These are phyloP conservation scores for Aquatica leii DNA, from an alignment of 2,888 invertebrate species.

Conservation along the genomic window DNA sequence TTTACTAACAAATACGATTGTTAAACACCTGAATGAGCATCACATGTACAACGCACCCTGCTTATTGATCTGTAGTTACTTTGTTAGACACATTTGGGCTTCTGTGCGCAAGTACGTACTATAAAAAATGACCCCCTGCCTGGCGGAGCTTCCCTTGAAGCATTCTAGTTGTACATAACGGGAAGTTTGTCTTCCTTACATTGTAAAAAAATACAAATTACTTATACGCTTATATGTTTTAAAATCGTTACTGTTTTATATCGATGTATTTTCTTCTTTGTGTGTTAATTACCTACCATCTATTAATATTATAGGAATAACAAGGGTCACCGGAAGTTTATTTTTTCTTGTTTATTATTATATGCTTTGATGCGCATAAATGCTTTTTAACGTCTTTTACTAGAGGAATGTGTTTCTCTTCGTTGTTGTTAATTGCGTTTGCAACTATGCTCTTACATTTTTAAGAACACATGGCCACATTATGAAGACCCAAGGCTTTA, in stretches of 20 bases:
- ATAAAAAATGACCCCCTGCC: constrained; percentile 28
- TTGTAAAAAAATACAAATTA: neutral
- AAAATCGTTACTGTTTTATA: too few species aligned
- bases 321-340: constrained; percentile 7
- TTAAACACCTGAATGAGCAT: constrained; percentile 5
- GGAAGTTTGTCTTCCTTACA: neutral
- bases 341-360: neutral
- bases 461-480: too few species aligned
- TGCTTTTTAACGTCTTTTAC: too few species aligned
- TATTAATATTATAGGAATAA: too few species aligned
- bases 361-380: too few species aligned
- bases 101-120: constrained; percentile 20
- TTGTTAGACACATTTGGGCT: constrained; percentile 11
- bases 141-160: constrained; percentile 7
- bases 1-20: neutral
- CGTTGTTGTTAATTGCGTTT: too few species aligned
- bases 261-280: too few species aligned
- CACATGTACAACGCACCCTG: constrained; percentile 24
- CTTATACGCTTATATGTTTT: too few species aligned
- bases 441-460: too few species aligned
- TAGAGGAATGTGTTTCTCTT: too few species aligned
- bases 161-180: neutral
- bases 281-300: too few species aligned
- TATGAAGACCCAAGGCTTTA: too few species aligned
- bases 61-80: constrained; percentile 29